phyloP scores from a whole-genome alignment of 2,113 vertebrate genomes.

The Aviceda subcristata region DNA sequence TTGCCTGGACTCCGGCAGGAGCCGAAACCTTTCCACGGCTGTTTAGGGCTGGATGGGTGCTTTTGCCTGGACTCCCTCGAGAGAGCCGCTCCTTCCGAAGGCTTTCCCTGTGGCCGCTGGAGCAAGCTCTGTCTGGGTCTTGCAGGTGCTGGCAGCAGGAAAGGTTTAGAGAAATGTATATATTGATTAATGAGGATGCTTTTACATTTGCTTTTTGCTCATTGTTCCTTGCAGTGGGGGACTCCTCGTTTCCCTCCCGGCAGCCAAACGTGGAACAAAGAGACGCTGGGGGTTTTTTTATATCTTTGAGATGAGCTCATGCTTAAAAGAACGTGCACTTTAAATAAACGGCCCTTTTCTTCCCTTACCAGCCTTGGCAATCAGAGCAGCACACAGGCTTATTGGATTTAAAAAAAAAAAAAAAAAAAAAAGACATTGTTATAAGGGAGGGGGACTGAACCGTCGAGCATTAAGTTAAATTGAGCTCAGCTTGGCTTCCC shows the following conservation, averaged over 20 bases:
- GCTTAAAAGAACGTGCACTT: constrained; percentile 26
- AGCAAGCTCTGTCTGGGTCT: not conserved
- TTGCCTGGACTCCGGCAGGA: too few species aligned
- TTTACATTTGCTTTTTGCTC: not conserved
- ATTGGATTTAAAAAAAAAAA: not conserved
- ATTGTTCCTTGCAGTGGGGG: constrained; percentile 35
- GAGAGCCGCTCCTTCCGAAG: not conserved
- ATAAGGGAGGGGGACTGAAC: not conserved
- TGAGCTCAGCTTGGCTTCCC: not conserved
- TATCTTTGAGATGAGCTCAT: constrained; percentile 56
- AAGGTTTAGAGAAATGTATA: not conserved
- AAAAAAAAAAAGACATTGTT: not conserved
- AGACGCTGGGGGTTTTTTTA: not conserved
- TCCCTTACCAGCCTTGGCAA: not conserved
- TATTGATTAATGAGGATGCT: constrained; percentile 33
- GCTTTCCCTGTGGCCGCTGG: not conserved
- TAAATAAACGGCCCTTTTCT: constrained; percentile 21
- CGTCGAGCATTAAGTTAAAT: not conserved
- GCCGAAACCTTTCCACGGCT: rapidly evolving
- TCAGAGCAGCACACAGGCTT: not conserved
- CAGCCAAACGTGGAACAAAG: constrained; percentile 39
- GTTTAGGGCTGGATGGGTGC: not conserved
- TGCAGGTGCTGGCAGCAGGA: not conserved
- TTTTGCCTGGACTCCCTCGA: not conserved
- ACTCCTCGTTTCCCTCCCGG: not conserved